Base-by-base conservation (phyloP, 2,113 vertebrate species). In the Chamaea fasciata region DNA sequence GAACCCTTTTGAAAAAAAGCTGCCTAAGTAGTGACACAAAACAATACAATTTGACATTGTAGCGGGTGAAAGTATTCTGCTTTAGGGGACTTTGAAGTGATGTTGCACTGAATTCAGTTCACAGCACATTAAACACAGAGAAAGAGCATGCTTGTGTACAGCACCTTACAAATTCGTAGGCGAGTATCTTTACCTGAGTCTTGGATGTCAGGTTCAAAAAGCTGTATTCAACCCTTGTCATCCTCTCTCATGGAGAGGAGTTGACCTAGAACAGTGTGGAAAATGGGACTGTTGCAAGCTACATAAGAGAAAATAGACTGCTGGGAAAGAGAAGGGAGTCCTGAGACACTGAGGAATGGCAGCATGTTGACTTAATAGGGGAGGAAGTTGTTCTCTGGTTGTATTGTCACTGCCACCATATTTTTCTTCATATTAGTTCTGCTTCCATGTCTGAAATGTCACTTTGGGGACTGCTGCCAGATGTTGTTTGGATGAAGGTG, bases 401-500 rank as follows among this genome's bases (percentile, higher is more conserved):
- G 57, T 78, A 75, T 35, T 86, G 37, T 44, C 57, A 35, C 62
- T 53, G 10, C 47, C 47, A 89, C 78, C 75, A 50, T 83, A 59
- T 94, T 96, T 90, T 94, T 84, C 81, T 96, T 95, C 83, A 15
- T 41, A 83, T 85, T 94, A 83, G 95, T 97, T 95, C 93, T 92
- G 78, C 71, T 82, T 95, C 59, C 39, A 42, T 88, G 39, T 93
- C 78, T 91, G 89, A 94, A 94, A 96, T 83, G 65, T 92, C 81
- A 93, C 79, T 94, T 74, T 90, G 90, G 90, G 91, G 93, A 87
- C 76, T 87, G 84, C 79, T 96, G 94, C 90, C 96, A 97, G 96
- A 93, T 96, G 94, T 95, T 96, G 87, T 97, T 96, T 95, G 84
- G 86, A 87, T 87, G 93, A 94, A 96, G 81, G 83, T 96, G 96